phyloP scores from a whole-genome alignment of 2,888 invertebrate species.

The Slavum lentiscoides region DNA sequence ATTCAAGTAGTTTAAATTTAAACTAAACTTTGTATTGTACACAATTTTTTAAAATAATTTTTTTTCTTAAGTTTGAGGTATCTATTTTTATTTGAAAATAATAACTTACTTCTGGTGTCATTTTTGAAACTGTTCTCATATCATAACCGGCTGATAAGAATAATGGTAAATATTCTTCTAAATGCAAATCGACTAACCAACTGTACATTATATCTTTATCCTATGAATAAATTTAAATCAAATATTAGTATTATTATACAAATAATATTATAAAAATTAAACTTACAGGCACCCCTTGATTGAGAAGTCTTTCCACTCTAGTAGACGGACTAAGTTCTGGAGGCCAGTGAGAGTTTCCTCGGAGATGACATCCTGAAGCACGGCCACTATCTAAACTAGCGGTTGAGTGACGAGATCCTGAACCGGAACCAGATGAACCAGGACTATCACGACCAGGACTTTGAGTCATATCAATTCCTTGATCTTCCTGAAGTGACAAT shows the following conservation, averaged over 20 bases:
- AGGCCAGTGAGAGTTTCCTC: slow-evolving; percentile 60
- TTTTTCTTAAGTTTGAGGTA: neutral
- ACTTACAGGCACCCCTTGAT: slow-evolving; percentile 74
- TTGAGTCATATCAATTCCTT: slow-evolving; percentile 86
- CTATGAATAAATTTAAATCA: slow-evolving; percentile 61
- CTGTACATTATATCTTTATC: slow-evolving; percentile 92
- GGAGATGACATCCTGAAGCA: slow-evolving; percentile 63
- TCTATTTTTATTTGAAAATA: neutral
- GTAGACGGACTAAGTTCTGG: slow-evolving; percentile 73
- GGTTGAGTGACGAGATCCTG: slow-evolving; percentile 85
- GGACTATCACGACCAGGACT: slow-evolving; percentile 93
- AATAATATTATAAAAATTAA: neutral
- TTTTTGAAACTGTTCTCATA: slow-evolving; percentile 94
- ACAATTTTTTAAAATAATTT: too few relatives aligned
- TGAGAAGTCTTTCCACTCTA: slow-evolving; percentile 72
- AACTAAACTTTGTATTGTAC: too few relatives aligned
- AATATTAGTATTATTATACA: neutral
- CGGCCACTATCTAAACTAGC: slow-evolving; percentile 89
- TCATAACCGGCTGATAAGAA: slow-evolving; percentile 97
- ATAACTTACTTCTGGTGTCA: slow-evolving; percentile 86
- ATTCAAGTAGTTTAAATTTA: too few relatives aligned
- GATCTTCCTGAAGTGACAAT: slow-evolving; percentile 80
- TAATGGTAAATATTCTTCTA: slow-evolving; percentile 91
- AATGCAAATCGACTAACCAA: slow-evolving; percentile 91
- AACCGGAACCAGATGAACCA: slow-evolving; percentile 83